These are phyloP conservation scores for Drosophila pandora DNA, from an alignment of 1,140 invertebrate species.

Conservation along the genomic window DNA sequence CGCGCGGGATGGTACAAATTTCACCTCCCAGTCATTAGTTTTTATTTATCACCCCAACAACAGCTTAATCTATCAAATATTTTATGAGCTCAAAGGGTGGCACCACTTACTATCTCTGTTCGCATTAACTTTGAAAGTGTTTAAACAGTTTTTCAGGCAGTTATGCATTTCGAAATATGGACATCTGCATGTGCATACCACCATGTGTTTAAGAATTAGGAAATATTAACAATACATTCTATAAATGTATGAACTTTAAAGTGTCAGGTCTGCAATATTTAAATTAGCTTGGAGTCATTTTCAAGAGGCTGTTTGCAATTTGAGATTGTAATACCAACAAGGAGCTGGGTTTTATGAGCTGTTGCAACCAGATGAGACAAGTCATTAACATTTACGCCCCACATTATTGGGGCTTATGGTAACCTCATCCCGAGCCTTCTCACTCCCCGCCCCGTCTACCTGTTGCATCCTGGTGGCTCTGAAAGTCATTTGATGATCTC, in stretches of 20 bases:
- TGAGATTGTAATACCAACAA: constrained; percentile 4
- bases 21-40: constrained; percentile 55
- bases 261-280: no score
- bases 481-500: constrained; percentile 47
- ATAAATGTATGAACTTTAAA: no score
- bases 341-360: constrained; percentile 50
- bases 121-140: constrained; percentile 37
- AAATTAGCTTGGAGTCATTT: neutral
- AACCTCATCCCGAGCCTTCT: neutral
- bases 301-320: constrained; percentile 12
- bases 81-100: constrained; percentile 44
- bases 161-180: neutral
- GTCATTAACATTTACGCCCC: constrained; percentile 67
- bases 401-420: constrained; percentile 48
- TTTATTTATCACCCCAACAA: constrained; percentile 65
- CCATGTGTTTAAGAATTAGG: neutral
- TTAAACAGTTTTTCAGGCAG: constrained; percentile 7
- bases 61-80: constrained; percentile 62
- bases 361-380: constrained; percentile 41
- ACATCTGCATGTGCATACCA: neutral
- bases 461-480: constrained; percentile 51
- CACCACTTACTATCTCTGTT: constrained; percentile 61
- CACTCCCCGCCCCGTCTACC: constrained; percentile 22
- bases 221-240: no score
- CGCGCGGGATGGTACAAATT: neutral